Conservation (phyloP, 2,888 invertebrate genomes). For the Sialis lutaria region DNA sequence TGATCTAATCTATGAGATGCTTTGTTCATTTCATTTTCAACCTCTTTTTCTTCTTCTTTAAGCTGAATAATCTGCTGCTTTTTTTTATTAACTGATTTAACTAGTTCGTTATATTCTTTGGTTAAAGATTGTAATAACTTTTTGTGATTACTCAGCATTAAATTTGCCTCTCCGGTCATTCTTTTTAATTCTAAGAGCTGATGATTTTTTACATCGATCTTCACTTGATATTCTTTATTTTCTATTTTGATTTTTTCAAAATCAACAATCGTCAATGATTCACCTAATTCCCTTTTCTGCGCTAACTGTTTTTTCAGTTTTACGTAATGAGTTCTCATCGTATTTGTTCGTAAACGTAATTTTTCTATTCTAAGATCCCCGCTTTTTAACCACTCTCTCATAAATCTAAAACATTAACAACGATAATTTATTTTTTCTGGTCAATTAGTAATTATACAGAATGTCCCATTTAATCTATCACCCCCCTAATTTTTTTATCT, state of each 20-base stretch:
- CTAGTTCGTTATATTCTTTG: conserved; percentile 24
- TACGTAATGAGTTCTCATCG: conserved; percentile 31
- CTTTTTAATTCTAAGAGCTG: conserved; percentile 36
- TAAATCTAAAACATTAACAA: conserved; percentile 28
- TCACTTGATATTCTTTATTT: conserved; percentile 30
- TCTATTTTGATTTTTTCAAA: conserved; percentile 45
- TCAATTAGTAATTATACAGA: no score
- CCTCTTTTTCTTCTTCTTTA: conserved; percentile 24
- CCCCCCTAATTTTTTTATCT: no score
- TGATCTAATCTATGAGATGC: conserved; percentile 23
- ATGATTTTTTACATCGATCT: conserved; percentile 34
- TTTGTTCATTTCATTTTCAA: conserved; percentile 25
- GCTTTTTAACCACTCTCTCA: conserved; percentile 40
- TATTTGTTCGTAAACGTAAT: conserved; percentile 35
- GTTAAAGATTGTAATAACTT: conserved; percentile 35
- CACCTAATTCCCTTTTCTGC: conserved; percentile 36
- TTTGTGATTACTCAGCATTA: conserved; percentile 35
- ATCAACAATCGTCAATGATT: conserved; percentile 38
- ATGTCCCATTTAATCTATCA: no score
- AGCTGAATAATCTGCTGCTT: conserved; percentile 25
- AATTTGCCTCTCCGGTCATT: conserved; percentile 38
- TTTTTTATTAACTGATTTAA: conserved; percentile 25
- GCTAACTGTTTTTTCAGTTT: conserved; percentile 34
- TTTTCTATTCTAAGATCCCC: conserved; percentile 37
- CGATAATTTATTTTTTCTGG: background rate